Evolutionary conservation across 1,140 invertebrate genomes (phyloP), one percentile per base, ranked within the genome.

Genomic region (Galleria mellonella): DNA sequence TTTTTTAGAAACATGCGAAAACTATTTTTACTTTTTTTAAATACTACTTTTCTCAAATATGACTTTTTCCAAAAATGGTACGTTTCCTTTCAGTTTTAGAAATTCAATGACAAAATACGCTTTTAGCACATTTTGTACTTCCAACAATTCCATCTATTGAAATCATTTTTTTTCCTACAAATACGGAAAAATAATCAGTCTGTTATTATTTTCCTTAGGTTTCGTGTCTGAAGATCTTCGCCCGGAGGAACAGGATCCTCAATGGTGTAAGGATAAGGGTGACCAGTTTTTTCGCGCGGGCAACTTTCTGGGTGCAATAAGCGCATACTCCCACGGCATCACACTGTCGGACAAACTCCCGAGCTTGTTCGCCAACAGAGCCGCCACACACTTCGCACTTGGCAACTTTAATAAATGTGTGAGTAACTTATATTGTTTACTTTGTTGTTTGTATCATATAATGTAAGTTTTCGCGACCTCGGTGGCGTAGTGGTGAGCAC

Each of bases 211-310:
- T 3, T 37, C 48, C 61, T 61, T 42, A 87, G 86, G 86, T 0
- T 92, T 95, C 56, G 87, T 92, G 12, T 90, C 90, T 14, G 90
- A 91, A 67, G 93, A 97, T 84, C 82, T 96, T 1, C 87, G 90
- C 43, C 91, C 92, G 6, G 94, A 96, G 74, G 94, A 97, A 78
- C 91, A 91, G 59, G 92, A 96, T 86, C 94, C 94, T 2, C 85
- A 91, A 43, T 96, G 92, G 90, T 89, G 96, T 31, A 91, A 93
- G 53, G 89, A 92, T 36, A 96, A 96, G 86, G 95, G 94, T 55
- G 90, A 94, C 68, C 89, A 92, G 47, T 94, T 96, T 64, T 92
- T 93, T 71, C 89, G 90, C 51, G 83, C 83, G 47, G 90, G 90
- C 14, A 94, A 96, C 82, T 94, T 91, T 73, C 82, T 94, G 32